Evolutionary conservation across 2,797 vertebrate genomes (phyloP).

Genomic region (Eulemur rubriventer): DNA sequence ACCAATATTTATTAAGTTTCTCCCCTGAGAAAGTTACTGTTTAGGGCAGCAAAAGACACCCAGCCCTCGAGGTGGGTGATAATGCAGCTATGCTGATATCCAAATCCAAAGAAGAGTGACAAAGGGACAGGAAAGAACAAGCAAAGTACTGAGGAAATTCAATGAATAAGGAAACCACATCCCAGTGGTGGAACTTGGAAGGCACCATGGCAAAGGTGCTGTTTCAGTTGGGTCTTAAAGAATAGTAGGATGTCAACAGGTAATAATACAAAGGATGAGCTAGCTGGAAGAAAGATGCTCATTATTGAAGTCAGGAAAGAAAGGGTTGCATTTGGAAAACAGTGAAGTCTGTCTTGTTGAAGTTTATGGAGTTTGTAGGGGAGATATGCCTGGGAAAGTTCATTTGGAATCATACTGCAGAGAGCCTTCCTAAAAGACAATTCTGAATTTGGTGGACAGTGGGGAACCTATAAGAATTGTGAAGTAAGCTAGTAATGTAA

Average conservation of each 20-base stretch:
- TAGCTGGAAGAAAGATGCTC: neutral
- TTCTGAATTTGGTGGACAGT: neutral
- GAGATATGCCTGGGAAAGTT: neutral
- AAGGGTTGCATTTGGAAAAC: neutral
- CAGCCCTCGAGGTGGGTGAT: neutral
- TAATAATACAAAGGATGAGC: neutral
- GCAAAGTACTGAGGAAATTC: neutral
- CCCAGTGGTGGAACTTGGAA: accelerated
- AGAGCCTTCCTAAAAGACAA: neutral
- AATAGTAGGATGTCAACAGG: neutral
- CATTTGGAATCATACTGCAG: neutral
- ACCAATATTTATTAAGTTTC: conserved; percentile 24
- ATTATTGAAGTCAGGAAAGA: neutral
- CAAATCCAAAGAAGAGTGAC: neutral
- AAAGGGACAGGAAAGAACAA: neutral
- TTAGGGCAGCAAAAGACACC: neutral
- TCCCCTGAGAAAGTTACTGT: neutral
- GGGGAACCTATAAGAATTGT: neutral
- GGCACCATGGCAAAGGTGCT: neutral
- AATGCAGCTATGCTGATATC: neutral
- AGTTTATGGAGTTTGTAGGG: neutral
- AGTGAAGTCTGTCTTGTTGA: neutral
- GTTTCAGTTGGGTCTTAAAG: neutral
- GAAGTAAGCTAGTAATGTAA: neutral
- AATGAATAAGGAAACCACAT: neutral